Percentiles rank a stretch among this genome's conserved stretches.
phyloP scores from a whole-genome alignment of 1,140 invertebrate genomes.

The Drosophila pseudoobscura region DNA sequence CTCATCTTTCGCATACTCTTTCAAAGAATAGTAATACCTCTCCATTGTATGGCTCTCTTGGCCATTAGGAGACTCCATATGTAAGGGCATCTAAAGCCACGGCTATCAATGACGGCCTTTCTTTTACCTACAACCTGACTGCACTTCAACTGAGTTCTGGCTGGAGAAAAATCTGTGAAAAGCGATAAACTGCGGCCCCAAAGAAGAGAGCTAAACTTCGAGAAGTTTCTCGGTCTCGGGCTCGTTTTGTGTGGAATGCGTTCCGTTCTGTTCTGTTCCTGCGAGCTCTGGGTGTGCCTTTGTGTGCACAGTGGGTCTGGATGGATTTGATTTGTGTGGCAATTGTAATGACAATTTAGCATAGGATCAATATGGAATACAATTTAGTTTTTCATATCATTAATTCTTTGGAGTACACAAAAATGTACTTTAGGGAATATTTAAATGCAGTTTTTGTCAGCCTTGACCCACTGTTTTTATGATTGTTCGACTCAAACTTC shows the following conservation, averaged over 20 bases:
- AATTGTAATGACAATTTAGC: not conserved
- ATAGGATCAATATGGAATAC: no score
- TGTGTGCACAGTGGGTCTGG: constrained; percentile 42
- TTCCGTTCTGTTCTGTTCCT: constrained; percentile 23
- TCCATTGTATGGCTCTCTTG: not conserved
- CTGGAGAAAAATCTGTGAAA: constrained; percentile 75
- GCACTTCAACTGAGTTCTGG: constrained; percentile 1
- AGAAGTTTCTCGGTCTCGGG: constrained; percentile 32
- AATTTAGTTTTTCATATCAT: no score
- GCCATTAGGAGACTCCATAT: no score
- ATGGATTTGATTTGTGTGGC: no score
- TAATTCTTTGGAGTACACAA: not conserved
- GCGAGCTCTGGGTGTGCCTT: constrained; percentile 37
- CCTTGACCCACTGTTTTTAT: constrained; percentile 53
- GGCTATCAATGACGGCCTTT: not conserved
- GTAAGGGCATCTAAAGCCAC: no score
- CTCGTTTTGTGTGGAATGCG: constrained; percentile 38
- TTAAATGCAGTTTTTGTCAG: not conserved
- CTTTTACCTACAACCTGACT: constrained; percentile 39
- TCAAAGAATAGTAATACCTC: not conserved
- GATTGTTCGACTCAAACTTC: constrained; percentile 61
- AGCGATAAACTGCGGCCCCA: constrained; percentile 63
- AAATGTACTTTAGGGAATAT: no score
- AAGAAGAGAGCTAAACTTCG: constrained; percentile 13
- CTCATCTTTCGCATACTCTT: no score